Percentiles rank a stretch among this genome's conserved stretches.
Conservation (phyloP, 2,113 vertebrate species). For the Illadopsis cleaveri region DNA sequence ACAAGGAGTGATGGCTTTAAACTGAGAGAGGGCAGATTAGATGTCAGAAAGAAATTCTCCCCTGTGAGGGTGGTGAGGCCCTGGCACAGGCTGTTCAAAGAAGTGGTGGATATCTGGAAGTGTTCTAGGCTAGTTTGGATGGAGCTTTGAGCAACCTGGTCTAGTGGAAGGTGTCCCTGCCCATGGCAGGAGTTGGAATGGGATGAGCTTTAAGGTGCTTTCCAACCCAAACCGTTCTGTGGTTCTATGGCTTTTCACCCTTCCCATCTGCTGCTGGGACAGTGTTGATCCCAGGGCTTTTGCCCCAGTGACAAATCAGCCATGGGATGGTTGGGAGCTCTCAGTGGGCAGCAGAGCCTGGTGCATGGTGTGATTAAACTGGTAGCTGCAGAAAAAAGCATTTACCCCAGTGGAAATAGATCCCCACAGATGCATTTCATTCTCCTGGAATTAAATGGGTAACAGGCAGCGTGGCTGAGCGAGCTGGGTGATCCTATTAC, state of each 20-base stretch:
- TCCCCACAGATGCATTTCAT: conserved; percentile 1
- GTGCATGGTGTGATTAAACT: neutral
- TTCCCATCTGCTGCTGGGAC: neutral
- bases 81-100: neutral
- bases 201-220: neutral
- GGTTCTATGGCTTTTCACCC: neutral
- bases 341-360: neutral
- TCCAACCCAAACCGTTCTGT: neutral
- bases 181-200: neutral
- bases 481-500: neutral
- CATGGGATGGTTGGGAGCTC: neutral
- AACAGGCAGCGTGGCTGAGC: neutral
- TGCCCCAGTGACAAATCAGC: neutral
- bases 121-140: neutral
- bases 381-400: conserved; percentile 14
- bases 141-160: neutral
- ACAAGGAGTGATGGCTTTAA: neutral
- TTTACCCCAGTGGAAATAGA: conserved; percentile 9
- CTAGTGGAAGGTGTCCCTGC: neutral
- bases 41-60: neutral
- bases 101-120: neutral
- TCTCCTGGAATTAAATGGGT: neutral
- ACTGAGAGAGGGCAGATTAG: neutral
- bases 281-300: neutral
- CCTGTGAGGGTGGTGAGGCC: neutral